phyloP scores from a whole-genome alignment of 2,888 invertebrate species.

The Phortica magna region DNA sequence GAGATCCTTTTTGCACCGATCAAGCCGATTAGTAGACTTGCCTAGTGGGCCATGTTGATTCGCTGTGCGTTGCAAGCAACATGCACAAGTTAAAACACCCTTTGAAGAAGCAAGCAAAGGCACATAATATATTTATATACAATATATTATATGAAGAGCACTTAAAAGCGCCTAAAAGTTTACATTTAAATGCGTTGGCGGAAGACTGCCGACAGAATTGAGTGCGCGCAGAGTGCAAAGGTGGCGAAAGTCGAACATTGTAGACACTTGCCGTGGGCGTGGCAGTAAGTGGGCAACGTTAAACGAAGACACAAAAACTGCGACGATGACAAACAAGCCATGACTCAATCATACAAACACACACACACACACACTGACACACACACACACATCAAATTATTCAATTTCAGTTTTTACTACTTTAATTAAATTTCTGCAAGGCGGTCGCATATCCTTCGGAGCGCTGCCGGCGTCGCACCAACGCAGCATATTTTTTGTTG shows the following conservation, averaged over 20 bases:
- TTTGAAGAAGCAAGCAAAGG: too few species aligned
- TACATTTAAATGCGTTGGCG: background rate
- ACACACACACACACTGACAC: background rate
- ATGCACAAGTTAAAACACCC: too few species aligned
- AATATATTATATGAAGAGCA: background rate
- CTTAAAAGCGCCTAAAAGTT: slow-evolving; percentile 6
- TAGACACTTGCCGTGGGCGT: background rate
- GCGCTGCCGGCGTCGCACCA: background rate
- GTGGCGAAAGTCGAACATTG: background rate
- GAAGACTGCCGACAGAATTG: background rate
- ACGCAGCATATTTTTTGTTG: background rate
- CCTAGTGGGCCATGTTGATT: too few species aligned
- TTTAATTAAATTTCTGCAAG: slow-evolving; percentile 21
- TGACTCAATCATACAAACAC: background rate
- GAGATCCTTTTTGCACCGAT: too few species aligned
- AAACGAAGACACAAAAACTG: too few species aligned
- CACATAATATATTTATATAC: too few species aligned
- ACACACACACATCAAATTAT: background rate
- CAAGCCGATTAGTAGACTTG: too few species aligned
- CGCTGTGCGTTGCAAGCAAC: too few species aligned
- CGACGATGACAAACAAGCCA: background rate
- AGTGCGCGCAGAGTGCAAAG: too few species aligned
- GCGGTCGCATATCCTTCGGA: background rate
- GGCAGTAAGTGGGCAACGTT: background rate
- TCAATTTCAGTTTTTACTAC: slow-evolving; percentile 28